phyloP scores from a whole-genome alignment of 2,797 vertebrate genomes.

The Petrocephalus schoutedeni region DNA sequence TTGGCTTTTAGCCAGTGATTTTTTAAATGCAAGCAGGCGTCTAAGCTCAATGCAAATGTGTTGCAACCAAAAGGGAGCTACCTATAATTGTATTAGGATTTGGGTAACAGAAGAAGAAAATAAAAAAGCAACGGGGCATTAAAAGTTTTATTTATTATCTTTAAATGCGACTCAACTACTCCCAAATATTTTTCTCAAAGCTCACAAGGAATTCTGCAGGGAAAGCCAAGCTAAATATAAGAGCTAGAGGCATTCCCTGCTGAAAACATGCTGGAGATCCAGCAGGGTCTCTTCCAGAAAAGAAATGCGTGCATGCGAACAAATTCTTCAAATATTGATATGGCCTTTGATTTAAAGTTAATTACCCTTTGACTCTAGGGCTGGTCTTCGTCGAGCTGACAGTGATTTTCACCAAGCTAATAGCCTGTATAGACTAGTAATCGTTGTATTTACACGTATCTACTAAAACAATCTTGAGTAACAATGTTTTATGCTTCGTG shows the following conservation, averaged over 20 bases:
- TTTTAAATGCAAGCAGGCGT: background rate
- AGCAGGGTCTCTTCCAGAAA: conserved; percentile 17
- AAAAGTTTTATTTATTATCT: conserved; percentile 1
- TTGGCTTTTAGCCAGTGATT: background rate
- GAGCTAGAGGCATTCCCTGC: background rate
- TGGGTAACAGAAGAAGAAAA: background rate
- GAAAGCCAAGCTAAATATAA: conserved; percentile 22
- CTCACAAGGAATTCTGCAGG: background rate
- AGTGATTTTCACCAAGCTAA: background rate
- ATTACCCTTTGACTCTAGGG: background rate
- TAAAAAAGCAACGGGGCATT: background rate
- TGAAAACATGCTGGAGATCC: conserved; percentile 14
- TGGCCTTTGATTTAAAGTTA: conserved; percentile 8
- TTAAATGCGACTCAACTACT: conserved; percentile 7
- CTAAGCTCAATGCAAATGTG: background rate
- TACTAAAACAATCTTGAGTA: background rate
- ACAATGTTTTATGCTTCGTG: background rate
- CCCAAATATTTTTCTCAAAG: conserved; percentile 7
- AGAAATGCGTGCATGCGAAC: background rate
- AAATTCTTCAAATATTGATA: conserved; percentile 20
- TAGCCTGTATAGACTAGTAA: background rate
- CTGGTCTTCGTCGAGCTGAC: background rate
- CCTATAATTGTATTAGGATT: background rate
- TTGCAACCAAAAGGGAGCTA: background rate
- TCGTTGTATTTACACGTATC: background rate